phyloP scores from a whole-genome alignment of 2,797 vertebrate genomes.

The Meriones psammophilus region DNA sequence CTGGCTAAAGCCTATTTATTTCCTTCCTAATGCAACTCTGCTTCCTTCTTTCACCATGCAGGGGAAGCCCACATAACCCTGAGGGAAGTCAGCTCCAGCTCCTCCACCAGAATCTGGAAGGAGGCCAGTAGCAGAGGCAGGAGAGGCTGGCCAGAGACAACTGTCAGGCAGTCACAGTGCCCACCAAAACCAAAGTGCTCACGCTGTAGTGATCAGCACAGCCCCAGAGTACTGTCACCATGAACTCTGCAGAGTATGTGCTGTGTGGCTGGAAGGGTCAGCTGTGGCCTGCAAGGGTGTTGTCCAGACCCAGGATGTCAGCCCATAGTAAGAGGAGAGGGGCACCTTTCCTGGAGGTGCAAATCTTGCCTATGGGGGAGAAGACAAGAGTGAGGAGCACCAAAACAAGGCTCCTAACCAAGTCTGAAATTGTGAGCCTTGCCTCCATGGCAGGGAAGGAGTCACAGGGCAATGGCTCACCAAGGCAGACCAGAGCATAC shows the following conservation, averaged over 20 bases:
- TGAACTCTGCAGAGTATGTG: too few relatives aligned
- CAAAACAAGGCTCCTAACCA: not conserved
- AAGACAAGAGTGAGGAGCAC: not conserved
- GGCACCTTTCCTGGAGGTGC: not conserved
- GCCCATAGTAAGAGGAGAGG: not conserved
- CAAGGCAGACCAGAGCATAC: too few relatives aligned
- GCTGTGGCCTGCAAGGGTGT: too few relatives aligned
- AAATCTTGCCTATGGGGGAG: slow-evolving; percentile 21
- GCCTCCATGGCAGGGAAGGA: too few relatives aligned
- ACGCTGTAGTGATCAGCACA: too few relatives aligned
- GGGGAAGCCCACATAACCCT: not conserved
- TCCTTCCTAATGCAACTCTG: not conserved
- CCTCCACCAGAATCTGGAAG: not conserved
- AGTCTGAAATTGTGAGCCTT: not conserved
- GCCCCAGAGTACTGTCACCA: too few relatives aligned
- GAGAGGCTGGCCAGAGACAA: not conserved
- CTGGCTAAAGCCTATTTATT: too few relatives aligned
- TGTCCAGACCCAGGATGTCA: not conserved
- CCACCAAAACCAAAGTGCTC: not conserved
- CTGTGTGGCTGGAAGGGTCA: too few relatives aligned
- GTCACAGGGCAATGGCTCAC: too few relatives aligned
- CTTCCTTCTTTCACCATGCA: not conserved
- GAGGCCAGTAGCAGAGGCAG: not conserved
- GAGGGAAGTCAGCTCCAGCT: not conserved
- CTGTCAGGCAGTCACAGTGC: not conserved